Percentiles rank a stretch among this genome's conserved stretches.
These are phyloP conservation scores for Tipula unca DNA, from an alignment of 2,888 invertebrate genomes.

Conservation along the genomic window DNA sequence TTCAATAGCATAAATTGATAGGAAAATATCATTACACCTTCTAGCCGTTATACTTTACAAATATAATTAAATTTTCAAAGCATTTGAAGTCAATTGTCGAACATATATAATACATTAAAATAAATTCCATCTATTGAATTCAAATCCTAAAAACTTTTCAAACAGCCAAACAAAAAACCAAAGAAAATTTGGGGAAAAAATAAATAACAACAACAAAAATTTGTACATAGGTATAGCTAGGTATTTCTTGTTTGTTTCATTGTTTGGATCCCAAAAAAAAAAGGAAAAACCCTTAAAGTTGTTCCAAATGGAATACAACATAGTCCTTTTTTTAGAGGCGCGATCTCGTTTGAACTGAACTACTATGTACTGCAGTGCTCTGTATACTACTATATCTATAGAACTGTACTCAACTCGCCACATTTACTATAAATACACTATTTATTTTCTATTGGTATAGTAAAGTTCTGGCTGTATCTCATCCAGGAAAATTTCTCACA, in stretches of 20 bases:
- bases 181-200: not conserved
- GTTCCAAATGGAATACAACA: not conserved
- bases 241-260: not conserved
- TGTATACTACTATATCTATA: not conserved
- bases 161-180: not conserved
- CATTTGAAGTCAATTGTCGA: not conserved
- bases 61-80: not conserved
- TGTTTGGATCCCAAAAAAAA: not conserved
- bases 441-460: not conserved
- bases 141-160: not conserved
- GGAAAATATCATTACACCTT: too few species aligned
- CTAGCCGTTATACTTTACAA: too few species aligned
- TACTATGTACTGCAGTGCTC: not conserved
- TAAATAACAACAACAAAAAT: not conserved
- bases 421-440: too few species aligned
- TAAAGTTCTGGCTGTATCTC: not conserved
- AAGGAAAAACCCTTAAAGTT: not conserved
- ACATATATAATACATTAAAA: not conserved
- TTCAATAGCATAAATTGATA: too few species aligned
- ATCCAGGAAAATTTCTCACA: not conserved
- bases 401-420: not conserved
- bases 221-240: not conserved
- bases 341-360: not conserved
- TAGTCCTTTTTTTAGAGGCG: not conserved
- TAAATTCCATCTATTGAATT: not conserved